A percentile compares a stretch with the other conserved stretches of the same genome.
These are phyloP conservation scores for Larimichthys polyactis DNA, from an alignment of 2,113 vertebrate genomes.

Conservation along the genomic window DNA sequence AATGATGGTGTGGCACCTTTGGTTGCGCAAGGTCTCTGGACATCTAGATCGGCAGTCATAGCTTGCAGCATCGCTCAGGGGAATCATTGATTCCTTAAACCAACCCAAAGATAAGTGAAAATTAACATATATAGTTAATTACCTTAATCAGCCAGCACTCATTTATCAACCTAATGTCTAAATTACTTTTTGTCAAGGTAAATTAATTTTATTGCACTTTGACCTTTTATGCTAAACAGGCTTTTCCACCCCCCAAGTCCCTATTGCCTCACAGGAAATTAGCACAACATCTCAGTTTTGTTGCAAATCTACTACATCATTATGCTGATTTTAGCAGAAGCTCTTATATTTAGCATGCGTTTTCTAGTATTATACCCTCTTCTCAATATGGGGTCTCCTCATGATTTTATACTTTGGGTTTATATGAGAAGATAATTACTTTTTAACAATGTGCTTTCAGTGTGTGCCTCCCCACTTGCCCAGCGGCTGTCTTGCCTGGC, in stretches of 20 bases:
- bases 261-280: constrained; percentile 19
- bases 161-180: constrained; percentile 79
- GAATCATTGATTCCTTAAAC: constrained; percentile 70
- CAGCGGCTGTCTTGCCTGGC: constrained; percentile 52
- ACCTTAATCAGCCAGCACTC: constrained; percentile 68
- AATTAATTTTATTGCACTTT: constrained; percentile 79
- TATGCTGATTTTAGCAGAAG: constrained; percentile 5
- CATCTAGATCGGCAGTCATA: constrained; percentile 58
- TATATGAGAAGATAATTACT: constrained; percentile 69
- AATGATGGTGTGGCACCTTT: constrained; percentile 21
- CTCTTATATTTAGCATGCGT: constrained; percentile 4
- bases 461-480: constrained; percentile 49
- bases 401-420: constrained; percentile 47
- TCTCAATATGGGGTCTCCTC: constrained; percentile 23
- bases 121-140: constrained; percentile 81
- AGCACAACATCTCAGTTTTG: constrained; percentile 20
- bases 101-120: constrained; percentile 71
- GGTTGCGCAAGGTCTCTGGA: constrained; percentile 60
- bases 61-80: constrained; percentile 44
- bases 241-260: constrained; percentile 2
- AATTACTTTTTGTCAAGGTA: constrained; percentile 78
- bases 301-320: constrained; percentile 6
- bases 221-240: constrained; percentile 56
- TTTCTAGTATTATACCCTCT: constrained; percentile 15
- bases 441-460: constrained; percentile 65